Conservation (phyloP, 2,113 vertebrate species). For the Bujurquina vittata region DNA sequence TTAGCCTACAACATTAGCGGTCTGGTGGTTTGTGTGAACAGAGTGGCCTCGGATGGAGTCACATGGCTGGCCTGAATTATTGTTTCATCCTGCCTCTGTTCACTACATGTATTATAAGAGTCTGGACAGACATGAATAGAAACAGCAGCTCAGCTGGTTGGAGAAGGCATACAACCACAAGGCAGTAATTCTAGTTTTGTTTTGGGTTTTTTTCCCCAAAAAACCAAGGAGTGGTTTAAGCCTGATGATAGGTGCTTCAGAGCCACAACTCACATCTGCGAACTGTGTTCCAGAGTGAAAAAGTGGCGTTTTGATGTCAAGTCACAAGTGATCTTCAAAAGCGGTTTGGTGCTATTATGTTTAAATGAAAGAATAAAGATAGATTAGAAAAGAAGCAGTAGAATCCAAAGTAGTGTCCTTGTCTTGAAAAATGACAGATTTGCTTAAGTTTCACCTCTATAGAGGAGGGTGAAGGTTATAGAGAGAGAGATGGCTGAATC, state of each 20-base stretch:
- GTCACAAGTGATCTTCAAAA: slow-evolving; percentile 5
- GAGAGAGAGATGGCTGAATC: slow-evolving; percentile 69
- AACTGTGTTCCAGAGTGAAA: slow-evolving; percentile 37
- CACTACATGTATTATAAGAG: slow-evolving; percentile 20
- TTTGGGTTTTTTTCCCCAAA: neutral
- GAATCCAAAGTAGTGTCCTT: slow-evolving; percentile 41
- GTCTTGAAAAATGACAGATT: slow-evolving; percentile 63
- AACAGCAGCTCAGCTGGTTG: neutral
- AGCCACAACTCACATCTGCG: slow-evolving; percentile 47
- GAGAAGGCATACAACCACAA: neutral
- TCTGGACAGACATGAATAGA: slow-evolving; percentile 7
- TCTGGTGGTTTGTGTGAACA: slow-evolving; percentile 5
- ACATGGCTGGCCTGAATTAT: neutral
- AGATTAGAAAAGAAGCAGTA: slow-evolving; percentile 18
- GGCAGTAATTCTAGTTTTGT: slow-evolving; percentile 1
- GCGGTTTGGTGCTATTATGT: neutral
- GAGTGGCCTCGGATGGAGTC: neutral
- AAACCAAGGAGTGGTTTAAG: slow-evolving; percentile 16
- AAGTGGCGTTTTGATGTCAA: slow-evolving; percentile 34
- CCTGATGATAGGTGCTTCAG: slow-evolving; percentile 25
- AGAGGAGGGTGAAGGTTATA: slow-evolving; percentile 61
- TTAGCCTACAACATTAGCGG: slow-evolving; percentile 7
- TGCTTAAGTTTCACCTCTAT: slow-evolving; percentile 70
- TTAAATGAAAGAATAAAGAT: neutral
- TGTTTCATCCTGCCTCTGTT: neutral